A percentile compares a stretch with the other conserved stretches of the same genome.
phyloP scores from a whole-genome alignment of 2,113 vertebrate genomes.

The Hemichromis elongatus region DNA sequence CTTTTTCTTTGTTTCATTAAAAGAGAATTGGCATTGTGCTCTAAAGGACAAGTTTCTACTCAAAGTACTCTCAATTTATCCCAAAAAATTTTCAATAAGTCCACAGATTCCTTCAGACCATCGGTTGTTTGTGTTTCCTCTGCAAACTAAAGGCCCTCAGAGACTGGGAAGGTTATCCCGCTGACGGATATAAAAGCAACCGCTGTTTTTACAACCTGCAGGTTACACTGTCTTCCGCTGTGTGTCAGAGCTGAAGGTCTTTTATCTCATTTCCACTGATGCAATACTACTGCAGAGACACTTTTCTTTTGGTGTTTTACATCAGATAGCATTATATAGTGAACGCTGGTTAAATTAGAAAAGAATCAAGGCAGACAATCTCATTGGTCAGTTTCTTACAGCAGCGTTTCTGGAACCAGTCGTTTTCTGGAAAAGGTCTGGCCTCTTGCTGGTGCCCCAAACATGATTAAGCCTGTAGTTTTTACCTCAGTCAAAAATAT shows the following conservation, averaged over 20 bases:
- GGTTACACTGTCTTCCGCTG: background rate
- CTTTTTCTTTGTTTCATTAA: background rate
- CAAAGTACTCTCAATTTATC: too few species aligned
- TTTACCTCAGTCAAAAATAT: background rate
- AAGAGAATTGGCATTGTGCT: background rate
- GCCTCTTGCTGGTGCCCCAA: background rate
- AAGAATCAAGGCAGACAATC: background rate
- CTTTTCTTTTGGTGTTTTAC: background rate
- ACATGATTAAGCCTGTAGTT: background rate
- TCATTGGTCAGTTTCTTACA: background rate
- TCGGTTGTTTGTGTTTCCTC: accelerated
- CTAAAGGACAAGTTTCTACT: background rate
- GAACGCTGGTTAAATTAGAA: background rate
- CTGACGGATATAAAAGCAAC: background rate
- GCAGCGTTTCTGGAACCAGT: accelerated
- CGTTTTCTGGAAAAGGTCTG: background rate
- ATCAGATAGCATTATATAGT: background rate
- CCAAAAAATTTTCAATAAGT: too few species aligned
- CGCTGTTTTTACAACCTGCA: background rate
- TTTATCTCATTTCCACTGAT: background rate
- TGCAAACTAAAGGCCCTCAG: background rate
- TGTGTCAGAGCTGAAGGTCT: background rate
- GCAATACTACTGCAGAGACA: background rate
- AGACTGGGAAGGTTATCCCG: background rate
- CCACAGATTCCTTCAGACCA: background rate